phyloP scores from a whole-genome alignment of 2,797 vertebrate species.

The Staurois parvus region DNA sequence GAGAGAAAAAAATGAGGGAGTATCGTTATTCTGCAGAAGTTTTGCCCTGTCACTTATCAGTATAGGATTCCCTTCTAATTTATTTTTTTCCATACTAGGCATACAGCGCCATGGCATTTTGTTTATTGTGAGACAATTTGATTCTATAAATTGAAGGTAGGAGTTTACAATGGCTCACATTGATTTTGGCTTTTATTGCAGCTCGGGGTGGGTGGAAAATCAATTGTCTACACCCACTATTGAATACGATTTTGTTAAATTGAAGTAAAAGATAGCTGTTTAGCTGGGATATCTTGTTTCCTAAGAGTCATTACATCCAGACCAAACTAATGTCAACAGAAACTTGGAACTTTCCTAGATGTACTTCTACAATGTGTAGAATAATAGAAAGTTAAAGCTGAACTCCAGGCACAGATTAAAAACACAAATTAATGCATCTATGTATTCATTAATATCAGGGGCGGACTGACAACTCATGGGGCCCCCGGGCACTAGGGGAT shows the following conservation, averaged over 20 bases:
- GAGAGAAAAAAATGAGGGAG: background rate
- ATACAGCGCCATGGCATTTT: slow-evolving; percentile 25
- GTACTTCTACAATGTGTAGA: background rate
- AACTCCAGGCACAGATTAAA: too few species aligned
- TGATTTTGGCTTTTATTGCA: slow-evolving; percentile 66
- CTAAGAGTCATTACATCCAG: slow-evolving; percentile 42
- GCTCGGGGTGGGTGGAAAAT: slow-evolving; percentile 67
- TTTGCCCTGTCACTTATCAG: slow-evolving; percentile 19
- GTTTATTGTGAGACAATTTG: slow-evolving; percentile 60
- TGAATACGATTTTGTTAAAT: slow-evolving; percentile 63
- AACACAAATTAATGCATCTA: too few species aligned
- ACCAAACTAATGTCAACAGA: slow-evolving; percentile 41
- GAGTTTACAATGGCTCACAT: slow-evolving; percentile 58
- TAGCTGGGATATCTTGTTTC: slow-evolving; percentile 57
- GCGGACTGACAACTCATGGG: too few species aligned
- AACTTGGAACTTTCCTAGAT: slow-evolving; percentile 34
- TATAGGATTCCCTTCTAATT: slow-evolving; percentile 47
- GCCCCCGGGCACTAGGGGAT: too few species aligned
- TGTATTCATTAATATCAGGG: too few species aligned
- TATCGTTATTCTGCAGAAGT: background rate
- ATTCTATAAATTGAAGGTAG: slow-evolving; percentile 56
- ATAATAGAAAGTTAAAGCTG: too few species aligned
- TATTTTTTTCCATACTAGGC: slow-evolving; percentile 9
- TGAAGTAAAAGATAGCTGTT: slow-evolving; percentile 60
- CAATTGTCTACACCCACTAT: slow-evolving; percentile 65